Conservation (phyloP, 2,797 vertebrate genomes). For the Myotis findleyi region DNA sequence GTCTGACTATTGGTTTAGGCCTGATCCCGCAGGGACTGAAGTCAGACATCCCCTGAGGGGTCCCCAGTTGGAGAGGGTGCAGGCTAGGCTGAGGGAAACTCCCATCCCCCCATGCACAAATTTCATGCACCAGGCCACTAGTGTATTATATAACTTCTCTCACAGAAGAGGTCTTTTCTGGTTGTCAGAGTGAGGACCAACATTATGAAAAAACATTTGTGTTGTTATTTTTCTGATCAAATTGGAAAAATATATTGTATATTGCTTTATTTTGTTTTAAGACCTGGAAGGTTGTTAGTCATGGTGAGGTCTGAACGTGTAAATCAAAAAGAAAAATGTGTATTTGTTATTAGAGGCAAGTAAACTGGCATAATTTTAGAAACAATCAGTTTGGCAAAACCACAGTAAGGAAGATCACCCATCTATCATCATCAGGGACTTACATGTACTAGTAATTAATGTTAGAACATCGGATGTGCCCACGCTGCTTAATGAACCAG, state of each 20-base stretch:
- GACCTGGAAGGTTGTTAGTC: neutral
- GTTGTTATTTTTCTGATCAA: neutral
- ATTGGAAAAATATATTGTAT: neutral
- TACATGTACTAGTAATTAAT: neutral
- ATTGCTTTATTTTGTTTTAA: neutral
- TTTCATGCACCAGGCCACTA: too few relatives aligned
- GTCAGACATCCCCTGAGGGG: too few relatives aligned
- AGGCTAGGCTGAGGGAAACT: too few relatives aligned
- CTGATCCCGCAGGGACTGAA: too few relatives aligned
- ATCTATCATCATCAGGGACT: neutral
- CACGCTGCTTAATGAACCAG: neutral
- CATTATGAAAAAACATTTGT: neutral
- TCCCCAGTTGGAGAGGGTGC: too few relatives aligned
- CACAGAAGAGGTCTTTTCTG: neutral
- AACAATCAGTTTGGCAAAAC: neutral
- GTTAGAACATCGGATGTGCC: neutral
- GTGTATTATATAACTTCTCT: neutral
- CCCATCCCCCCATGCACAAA: too few relatives aligned
- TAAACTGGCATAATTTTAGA: neutral
- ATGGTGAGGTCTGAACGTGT: neutral
- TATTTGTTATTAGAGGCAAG: neutral
- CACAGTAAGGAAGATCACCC: neutral
- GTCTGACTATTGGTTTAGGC: too few relatives aligned
- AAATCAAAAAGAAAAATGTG: neutral
- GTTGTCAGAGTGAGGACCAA: neutral